Evolutionary conservation across 2,113 vertebrate species (phyloP), one percentile per base, ranked within the genome.

Genomic region (Oriolus oriolus): DNA sequence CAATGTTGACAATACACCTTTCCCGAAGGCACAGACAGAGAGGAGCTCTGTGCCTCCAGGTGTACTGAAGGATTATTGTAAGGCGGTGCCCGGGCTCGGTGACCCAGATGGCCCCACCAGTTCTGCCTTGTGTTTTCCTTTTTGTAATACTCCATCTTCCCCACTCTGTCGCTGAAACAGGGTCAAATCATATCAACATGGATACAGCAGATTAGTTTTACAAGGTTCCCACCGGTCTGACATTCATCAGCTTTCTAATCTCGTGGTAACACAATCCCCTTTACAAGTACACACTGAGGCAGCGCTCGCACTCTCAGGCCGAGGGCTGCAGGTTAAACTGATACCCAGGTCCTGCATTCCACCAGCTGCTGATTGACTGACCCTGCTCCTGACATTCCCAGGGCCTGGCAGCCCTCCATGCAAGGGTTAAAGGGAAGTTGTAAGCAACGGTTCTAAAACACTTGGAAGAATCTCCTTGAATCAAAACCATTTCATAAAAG

Each of bases 391-490:
- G 87, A 52, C 56, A 53, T 78, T 90, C 89, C 82, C 93, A 82
- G 56, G 53, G 86, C 88, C 88, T 94, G 86, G 81, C 85, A 95
- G 92, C 70, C 54, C 84, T 94, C 84, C 86, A 57, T 22, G 92
- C 84, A 95, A 92, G 93, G 93, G 95, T 96, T 97, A 97, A 95
- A 83, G 74, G 95, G 90, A 96, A 96, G 90, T 95, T 93, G 95
- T 90, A 96, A 97, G 90, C 94, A 89, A 95, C 0, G 2, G 61
- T 47, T 77, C 90, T 77, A 30, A 96, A 97, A 92, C 60, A 89
- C 91, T 97, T 93, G 92, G 90, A 97, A 94, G 90, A 84, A 95
- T 92, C 91, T 91, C 86, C 87, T 17, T 73, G 86, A 93, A 96
- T 95, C 95, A 95, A 92, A 94, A 95, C 71, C 92, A 84, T 96